Evolutionary conservation across 2,113 vertebrate genomes (phyloP).

Genomic region (Sapajus apella): DNA sequence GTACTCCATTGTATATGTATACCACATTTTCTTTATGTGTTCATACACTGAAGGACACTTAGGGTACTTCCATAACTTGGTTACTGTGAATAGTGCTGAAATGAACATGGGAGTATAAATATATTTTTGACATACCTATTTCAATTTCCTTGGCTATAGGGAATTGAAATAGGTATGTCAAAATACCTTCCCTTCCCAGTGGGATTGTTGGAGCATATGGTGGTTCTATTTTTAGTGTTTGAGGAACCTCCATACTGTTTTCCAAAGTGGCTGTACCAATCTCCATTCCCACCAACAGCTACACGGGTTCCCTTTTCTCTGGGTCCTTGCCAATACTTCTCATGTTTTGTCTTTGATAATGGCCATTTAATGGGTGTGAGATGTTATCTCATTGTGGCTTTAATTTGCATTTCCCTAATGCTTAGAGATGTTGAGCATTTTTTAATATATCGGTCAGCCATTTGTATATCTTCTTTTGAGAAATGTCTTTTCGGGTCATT

Average conservation of each 20-base stretch:
- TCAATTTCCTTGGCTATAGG: neutral
- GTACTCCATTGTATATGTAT: neutral
- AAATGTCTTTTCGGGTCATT: neutral
- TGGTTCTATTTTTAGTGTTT: neutral
- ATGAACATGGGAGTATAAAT: neutral
- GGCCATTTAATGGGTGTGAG: neutral
- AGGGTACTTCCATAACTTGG: neutral
- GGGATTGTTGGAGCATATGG: neutral
- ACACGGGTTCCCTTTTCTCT: neutral
- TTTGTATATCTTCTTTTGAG: neutral
- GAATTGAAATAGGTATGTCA: too few relatives aligned
- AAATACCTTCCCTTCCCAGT: too few relatives aligned
- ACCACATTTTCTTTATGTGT: neutral
- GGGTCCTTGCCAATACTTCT: neutral
- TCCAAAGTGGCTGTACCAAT: too few relatives aligned
- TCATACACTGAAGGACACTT: neutral
- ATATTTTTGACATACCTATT: neutral
- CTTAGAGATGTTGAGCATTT: neutral
- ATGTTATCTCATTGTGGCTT: neutral
- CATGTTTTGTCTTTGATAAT: neutral
- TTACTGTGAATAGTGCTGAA: neutral
- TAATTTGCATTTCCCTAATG: neutral
- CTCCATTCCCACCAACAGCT: neutral
- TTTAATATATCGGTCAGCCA: neutral
- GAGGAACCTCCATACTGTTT: neutral